These are phyloP conservation scores for Pseudobourletiella spinata DNA, from an alignment of 1,140 invertebrate genomes.

Conservation along the genomic window DNA sequence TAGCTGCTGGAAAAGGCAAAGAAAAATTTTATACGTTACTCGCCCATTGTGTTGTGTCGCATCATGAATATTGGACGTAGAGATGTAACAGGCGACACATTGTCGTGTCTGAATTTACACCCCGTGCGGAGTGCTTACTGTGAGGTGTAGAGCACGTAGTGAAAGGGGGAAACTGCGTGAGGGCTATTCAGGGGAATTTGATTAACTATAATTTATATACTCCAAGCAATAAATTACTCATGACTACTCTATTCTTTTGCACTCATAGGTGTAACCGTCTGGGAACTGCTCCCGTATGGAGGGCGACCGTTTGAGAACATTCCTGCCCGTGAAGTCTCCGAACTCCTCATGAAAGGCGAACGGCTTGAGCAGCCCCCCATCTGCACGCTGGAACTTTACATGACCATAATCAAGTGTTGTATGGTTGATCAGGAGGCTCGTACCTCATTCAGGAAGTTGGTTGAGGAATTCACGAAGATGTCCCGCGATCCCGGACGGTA, in stretches of 20 bases:
- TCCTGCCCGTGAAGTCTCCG: slow-evolving; percentile 79
- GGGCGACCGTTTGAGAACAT: slow-evolving; percentile 86
- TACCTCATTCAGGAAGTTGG: slow-evolving; percentile 87
- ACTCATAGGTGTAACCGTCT: slow-evolving; percentile 89
- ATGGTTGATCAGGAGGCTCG: slow-evolving; percentile 89
- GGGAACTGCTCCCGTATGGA: slow-evolving; percentile 94
- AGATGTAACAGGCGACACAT: too few relatives aligned
- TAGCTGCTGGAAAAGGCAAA: too few relatives aligned
- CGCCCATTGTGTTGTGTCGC: too few relatives aligned
- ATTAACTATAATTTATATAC: too few relatives aligned
- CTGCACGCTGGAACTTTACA: slow-evolving; percentile 92
- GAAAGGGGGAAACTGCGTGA: too few relatives aligned
- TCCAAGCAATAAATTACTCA: slow-evolving; percentile 7
- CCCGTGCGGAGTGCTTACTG: too few relatives aligned
- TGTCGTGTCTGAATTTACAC: too few relatives aligned
- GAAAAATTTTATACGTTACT: too few relatives aligned
- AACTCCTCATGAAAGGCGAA: slow-evolving; percentile 84
- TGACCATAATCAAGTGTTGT: slow-evolving; percentile 96
- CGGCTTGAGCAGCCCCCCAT: slow-evolving; percentile 82
- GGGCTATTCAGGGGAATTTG: too few relatives aligned
- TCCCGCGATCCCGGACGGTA: slow-evolving; percentile 90
- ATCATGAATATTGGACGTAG: too few relatives aligned
- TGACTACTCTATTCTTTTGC: neutral
- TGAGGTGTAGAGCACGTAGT: too few relatives aligned
- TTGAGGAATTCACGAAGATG: slow-evolving; percentile 93